These are phyloP conservation scores for Lepus oiostolus DNA, from an alignment of 2,797 vertebrate species.

Conservation along the genomic window DNA sequence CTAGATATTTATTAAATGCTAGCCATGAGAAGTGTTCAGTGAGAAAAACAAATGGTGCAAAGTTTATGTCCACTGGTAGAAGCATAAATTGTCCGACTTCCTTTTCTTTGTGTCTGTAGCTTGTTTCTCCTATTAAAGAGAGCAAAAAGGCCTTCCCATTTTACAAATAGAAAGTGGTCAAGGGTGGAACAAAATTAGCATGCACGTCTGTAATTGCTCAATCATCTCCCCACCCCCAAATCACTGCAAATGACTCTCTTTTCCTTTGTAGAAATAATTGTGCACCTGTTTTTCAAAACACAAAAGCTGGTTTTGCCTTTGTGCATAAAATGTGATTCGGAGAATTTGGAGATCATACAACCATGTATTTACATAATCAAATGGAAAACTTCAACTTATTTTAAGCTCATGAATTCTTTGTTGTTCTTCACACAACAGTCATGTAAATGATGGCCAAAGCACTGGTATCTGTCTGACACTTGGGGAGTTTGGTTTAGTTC, in stretches of 20 bases:
- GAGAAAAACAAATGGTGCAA: conserved; percentile 19
- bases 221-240: conserved; percentile 60
- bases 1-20: neutral
- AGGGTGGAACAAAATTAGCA: conserved; percentile 69
- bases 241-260: conserved; percentile 69
- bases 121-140: conserved; percentile 47
- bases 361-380: conserved; percentile 77
- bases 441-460: conserved; percentile 63
- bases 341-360: conserved; percentile 66
- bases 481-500: conserved; percentile 60
- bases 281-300: conserved; percentile 73
- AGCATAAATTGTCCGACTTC: neutral
- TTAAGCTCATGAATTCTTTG: conserved; percentile 60
- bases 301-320: conserved; percentile 80
- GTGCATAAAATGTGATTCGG: conserved; percentile 73
- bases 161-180: conserved; percentile 59
- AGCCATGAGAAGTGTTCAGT: neutral
- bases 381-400: conserved; percentile 78
- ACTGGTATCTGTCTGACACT: conserved; percentile 34
- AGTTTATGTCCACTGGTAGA: neutral
- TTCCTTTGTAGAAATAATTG: conserved; percentile 76
- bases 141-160: conserved; percentile 46
- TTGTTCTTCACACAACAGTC: conserved; percentile 73
- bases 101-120: conserved; percentile 73
- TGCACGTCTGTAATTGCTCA: conserved; percentile 67